These are phyloP conservation scores for Lycocerus yunnanus DNA, from an alignment of 2,888 invertebrate genomes.

Conservation along the genomic window DNA sequence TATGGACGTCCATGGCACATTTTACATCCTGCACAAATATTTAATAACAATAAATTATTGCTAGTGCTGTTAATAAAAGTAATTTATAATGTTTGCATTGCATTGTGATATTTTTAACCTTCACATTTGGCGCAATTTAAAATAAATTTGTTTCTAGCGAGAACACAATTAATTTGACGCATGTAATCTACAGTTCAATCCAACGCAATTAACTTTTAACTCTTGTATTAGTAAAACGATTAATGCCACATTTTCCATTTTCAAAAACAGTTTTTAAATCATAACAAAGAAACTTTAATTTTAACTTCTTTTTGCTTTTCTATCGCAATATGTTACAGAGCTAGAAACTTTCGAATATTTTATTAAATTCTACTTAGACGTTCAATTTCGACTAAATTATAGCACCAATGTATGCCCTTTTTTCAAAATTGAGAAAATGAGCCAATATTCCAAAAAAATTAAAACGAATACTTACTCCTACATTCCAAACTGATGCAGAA, in stretches of 20 bases:
- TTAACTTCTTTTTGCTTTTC: no score
- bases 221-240: not conserved
- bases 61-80: not conserved
- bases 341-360: no score
- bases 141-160: not conserved
- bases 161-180: not conserved
- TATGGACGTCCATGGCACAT: not conserved
- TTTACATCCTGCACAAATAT: not conserved
- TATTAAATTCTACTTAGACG: no score
- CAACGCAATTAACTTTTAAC: not conserved
- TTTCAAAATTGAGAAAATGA: no score
- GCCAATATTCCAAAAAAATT: not conserved
- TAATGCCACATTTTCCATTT: no score
- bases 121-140: not conserved
- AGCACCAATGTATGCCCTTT: no score
- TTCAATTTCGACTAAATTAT: no score
- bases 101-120: not conserved
- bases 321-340: no score
- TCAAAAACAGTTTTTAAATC: no score
- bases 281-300: no score
- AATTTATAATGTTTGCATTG: constrained; percentile 2
- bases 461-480: constrained; percentile 1
- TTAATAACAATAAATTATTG: not conserved
- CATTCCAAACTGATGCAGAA: constrained; percentile 1
- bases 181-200: not conserved